phyloP scores from a whole-genome alignment of 2,797 vertebrate genomes.

The Pipistrellus nathusii region DNA sequence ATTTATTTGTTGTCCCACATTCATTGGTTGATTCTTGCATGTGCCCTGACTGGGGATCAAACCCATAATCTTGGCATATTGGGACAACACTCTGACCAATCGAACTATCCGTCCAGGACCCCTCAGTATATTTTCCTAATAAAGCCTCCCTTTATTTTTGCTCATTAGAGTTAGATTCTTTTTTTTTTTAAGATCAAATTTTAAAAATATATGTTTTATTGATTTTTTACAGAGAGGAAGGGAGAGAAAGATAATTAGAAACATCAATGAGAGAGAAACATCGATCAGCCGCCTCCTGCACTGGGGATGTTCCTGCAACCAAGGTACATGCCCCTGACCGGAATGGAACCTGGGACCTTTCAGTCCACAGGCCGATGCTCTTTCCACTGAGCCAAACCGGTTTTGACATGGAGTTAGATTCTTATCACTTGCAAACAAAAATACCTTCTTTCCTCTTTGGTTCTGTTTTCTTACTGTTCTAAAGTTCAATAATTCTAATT shows the following conservation, averaged over 20 bases:
- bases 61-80: background rate
- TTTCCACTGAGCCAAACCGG: no score
- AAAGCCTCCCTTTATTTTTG: slow-evolving; percentile 11
- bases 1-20: background rate
- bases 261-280: no score
- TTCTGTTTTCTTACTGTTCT: slow-evolving; percentile 15
- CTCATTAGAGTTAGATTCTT: slow-evolving; percentile 32
- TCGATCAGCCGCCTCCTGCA: no score
- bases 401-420: background rate
- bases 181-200: no score
- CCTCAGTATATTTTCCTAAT: background rate
- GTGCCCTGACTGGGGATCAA: background rate
- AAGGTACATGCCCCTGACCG: no score
- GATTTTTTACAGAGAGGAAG: no score
- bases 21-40: background rate
- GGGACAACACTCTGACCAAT: background rate
- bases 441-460: background rate
- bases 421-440: slow-evolving; percentile 55
- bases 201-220: no score
- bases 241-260: no score
- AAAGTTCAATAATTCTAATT: slow-evolving; percentile 40
- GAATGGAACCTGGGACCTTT: no score
- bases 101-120: background rate
- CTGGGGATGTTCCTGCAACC: no score
- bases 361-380: no score